Base-by-base conservation (phyloP, 1,140 invertebrate genomes). In the Archivesica marissinica region DNA sequence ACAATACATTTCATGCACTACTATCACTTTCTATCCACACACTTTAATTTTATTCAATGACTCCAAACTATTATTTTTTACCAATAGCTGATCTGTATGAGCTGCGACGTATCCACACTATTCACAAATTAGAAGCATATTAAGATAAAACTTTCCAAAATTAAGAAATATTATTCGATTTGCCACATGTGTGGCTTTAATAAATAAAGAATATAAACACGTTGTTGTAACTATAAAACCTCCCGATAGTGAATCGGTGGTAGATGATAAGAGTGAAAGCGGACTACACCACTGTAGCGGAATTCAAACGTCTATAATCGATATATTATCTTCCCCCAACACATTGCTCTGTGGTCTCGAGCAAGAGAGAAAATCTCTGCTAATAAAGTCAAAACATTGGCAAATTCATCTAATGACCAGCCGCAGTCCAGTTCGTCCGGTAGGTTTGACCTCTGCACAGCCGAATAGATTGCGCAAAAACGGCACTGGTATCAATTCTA, bases 231-330 rank as follows among this genome's bases (percentile, higher is more conserved):
- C 28, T 72, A 47, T 28, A 3, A 47, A 50, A 41, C 30, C 50
- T 72, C 44, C 68, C 11, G 68, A 23, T 41, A 23, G 38, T 72
- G 25, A 7, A 6, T 50, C n/a, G 50, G 6, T 20, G 25, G 41
- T n/a, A 72, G 68, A 72, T 72, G 4, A 11, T 44, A 30, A 0
- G 4, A 25, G 50, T 30, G 50, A 28, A 72, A 72, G 50, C 23
- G 23, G 23, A 30, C 25, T 7, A 17, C 9, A 0, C 59, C 17
- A 2, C 30, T 64, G 68, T 72, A 7, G 41, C 11, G 41, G 68
- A 72, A 72, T 72, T 47, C 23, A 44, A 20, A 47, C 17, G 39
- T 72, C 68, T 72, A 72, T 52, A 72, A 72, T 72, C 68, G 25
- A 72, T 72, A 72, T 20, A 35, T 33, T 64, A 35, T 59, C 56